These are phyloP conservation scores for Dynastes tityus DNA, from an alignment of 2,888 invertebrate species.

Conservation along the genomic window DNA sequence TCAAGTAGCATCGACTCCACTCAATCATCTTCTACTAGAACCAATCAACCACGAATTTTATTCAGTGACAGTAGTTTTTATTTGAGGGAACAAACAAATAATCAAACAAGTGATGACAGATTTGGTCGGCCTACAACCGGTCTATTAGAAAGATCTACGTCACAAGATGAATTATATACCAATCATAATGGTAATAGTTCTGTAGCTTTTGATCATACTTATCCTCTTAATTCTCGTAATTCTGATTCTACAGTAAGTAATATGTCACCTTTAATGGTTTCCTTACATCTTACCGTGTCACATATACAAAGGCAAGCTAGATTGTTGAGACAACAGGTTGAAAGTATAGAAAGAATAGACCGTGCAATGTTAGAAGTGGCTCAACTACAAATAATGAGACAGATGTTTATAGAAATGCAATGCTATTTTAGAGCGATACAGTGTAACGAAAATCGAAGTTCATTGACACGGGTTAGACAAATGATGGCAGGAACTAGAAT, in stretches of 20 bases:
- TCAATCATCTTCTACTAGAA: slow-evolving; percentile 31
- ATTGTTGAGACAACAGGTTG: slow-evolving; percentile 64
- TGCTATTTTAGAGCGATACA: slow-evolving; percentile 71
- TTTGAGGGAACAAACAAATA: slow-evolving; percentile 59
- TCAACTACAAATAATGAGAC: slow-evolving; percentile 76
- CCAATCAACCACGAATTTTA: slow-evolving; percentile 54
- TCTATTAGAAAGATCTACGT: slow-evolving; percentile 26
- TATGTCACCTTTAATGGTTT: slow-evolving; percentile 66
- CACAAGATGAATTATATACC: slow-evolving; percentile 46
- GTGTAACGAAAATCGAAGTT: slow-evolving; percentile 71
- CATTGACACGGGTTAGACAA: slow-evolving; percentile 67
- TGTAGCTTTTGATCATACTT: slow-evolving; percentile 67
- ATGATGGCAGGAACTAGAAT: slow-evolving; percentile 71
- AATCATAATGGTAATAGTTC: slow-evolving; percentile 54
- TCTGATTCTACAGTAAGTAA: slow-evolving; percentile 55
- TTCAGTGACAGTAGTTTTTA: slow-evolving; percentile 64
- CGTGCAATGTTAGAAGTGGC: slow-evolving; percentile 68
- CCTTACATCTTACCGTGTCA: slow-evolving; percentile 66
- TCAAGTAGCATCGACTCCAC: slow-evolving; percentile 8
- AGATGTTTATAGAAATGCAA: slow-evolving; percentile 78
- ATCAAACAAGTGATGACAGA: slow-evolving; percentile 24
- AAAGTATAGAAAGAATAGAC: slow-evolving; percentile 67
- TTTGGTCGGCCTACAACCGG: slow-evolving; percentile 14
- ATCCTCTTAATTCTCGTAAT: slow-evolving; percentile 58
- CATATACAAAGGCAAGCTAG: slow-evolving; percentile 68